These are phyloP conservation scores for Kuschelorhynchus macadamiae DNA, from an alignment of 2,888 invertebrate species.

Conservation along the genomic window DNA sequence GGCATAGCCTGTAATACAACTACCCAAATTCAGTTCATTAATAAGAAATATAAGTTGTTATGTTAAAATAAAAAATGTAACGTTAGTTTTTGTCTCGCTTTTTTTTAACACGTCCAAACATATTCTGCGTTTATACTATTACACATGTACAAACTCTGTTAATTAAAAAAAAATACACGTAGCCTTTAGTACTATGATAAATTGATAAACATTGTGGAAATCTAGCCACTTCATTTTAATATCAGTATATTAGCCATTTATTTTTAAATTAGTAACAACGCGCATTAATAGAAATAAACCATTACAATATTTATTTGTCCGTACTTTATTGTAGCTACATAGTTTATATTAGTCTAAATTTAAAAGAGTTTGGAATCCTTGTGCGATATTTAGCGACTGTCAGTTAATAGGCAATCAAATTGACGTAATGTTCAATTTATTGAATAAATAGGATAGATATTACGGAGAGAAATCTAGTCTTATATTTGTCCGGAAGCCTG, in stretches of 20 bases:
- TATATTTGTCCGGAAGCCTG: conserved; percentile 22
- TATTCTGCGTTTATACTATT: no score
- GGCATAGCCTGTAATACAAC: no score
- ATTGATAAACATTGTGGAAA: no score
- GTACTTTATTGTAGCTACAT: not conserved
- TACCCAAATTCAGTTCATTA: no score
- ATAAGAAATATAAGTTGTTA: no score
- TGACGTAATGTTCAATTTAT: conserved; percentile 38
- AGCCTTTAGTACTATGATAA: no score
- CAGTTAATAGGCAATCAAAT: conserved; percentile 47
- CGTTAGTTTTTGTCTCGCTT: no score
- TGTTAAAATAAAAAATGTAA: no score
- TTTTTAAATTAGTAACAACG: conserved; percentile 13
- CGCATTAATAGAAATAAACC: conserved; percentile 3
- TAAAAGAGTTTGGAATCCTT: conserved; percentile 38
- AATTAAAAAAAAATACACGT: no score
- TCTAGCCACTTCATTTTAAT: no score
- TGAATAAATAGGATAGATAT: conserved; percentile 35
- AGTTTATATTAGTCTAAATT: conserved; percentile 28
- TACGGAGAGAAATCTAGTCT: conserved; percentile 24
- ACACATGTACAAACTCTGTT: no score
- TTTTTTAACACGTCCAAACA: no score
- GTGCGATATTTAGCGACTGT: conserved; percentile 36
- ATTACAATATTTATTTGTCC: not conserved
- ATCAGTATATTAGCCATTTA: not conserved